phyloP scores from a whole-genome alignment of 2,888 invertebrate species.

The Himalopsyche tibetana region DNA sequence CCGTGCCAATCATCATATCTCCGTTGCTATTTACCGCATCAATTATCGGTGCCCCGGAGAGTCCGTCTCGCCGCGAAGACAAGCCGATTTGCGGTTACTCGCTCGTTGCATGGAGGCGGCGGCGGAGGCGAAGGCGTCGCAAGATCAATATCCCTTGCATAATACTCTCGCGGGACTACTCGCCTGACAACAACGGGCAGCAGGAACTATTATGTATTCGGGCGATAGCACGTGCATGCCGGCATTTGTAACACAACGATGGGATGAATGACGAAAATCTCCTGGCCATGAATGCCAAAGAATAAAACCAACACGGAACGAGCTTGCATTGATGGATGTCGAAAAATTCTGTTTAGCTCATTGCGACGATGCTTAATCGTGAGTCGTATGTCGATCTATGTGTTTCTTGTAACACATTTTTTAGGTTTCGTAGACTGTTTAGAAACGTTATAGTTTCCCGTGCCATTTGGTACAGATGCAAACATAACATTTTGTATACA shows the following conservation, averaged over 20 bases:
- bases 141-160: conserved; percentile 30
- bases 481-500: too few relatives aligned
- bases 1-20: not conserved
- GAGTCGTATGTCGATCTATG: too few relatives aligned
- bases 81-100: not conserved
- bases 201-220: conserved; percentile 24
- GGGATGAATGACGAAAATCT: too few relatives aligned
- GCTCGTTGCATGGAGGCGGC: conserved; percentile 2
- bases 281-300: too few relatives aligned
- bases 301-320: too few relatives aligned
- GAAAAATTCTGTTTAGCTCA: too few relatives aligned
- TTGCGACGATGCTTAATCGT: too few relatives aligned
- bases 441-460: too few relatives aligned
- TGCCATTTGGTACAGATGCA: too few relatives aligned
- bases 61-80: conserved; percentile 17
- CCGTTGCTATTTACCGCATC: conserved; percentile 30
- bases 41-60: not conserved
- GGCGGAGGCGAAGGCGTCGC: conserved; percentile 1
- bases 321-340: too few relatives aligned
- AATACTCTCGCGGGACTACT: not conserved
- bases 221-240: not conserved
- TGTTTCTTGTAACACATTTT: too few relatives aligned
- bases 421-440: too few relatives aligned
- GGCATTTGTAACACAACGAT: not conserved
- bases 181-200: not conserved